Evolutionary conservation across 2,113 vertebrate genomes (phyloP).

Genomic region (Trichomycterus rosablanca): DNA sequence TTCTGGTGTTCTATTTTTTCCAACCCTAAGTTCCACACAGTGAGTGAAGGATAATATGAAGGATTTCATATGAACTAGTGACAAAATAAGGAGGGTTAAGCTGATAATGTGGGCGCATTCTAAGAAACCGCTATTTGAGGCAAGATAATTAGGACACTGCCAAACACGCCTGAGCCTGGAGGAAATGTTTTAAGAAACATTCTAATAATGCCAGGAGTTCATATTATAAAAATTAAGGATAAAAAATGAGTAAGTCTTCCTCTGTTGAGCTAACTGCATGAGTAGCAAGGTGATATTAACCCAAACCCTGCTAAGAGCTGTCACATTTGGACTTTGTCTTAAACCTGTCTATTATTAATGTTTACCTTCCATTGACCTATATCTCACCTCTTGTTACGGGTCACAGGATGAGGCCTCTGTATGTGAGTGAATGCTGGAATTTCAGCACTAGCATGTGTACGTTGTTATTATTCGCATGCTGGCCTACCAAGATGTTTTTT

Average conservation of each 20-base stretch:
- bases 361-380: constrained; percentile 66
- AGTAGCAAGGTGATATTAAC: constrained; percentile 51
- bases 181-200: constrained; percentile 8
- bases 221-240: too few species aligned
- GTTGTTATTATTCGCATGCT: neutral
- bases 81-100: neutral
- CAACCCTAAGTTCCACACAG: neutral
- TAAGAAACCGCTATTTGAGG: constrained; percentile 1
- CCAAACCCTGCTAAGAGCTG: constrained; percentile 38
- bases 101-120: neutral
- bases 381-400: constrained; percentile 54
- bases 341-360: constrained; percentile 61
- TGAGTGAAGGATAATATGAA: too few species aligned
- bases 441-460: constrained; percentile 8
- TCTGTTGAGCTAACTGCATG: too few species aligned
- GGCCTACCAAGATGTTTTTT: neutral
- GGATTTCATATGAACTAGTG: too few species aligned
- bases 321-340: constrained; percentile 62
- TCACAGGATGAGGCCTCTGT: constrained; percentile 46
- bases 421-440: constrained; percentile 18
- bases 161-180: constrained; percentile 6
- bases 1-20: neutral
- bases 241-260: too few species aligned
- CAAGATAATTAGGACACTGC: neutral
- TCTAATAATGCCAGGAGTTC: too few species aligned